Conservation (phyloP, 2,113 vertebrate species). For the Scopus umbretta region DNA sequence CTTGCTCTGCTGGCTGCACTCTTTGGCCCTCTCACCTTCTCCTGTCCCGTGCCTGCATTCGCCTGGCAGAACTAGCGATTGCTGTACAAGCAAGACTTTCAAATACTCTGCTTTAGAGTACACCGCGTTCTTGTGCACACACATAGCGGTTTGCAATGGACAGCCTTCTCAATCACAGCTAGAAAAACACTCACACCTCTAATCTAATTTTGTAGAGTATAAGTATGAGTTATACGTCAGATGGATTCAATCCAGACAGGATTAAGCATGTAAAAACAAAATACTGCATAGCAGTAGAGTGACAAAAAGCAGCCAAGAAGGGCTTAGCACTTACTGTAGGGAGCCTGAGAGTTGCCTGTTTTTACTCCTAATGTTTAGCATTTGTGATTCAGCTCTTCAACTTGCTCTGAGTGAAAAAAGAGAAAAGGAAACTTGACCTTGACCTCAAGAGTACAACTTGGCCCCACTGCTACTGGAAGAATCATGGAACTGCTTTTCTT, state of each 20-base stretch:
- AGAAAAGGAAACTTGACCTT: neutral
- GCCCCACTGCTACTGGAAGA: neutral
- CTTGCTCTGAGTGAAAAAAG: neutral
- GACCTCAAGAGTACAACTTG: neutral
- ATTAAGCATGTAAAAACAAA: neutral
- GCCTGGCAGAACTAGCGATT: neutral
- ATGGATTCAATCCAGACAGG: neutral
- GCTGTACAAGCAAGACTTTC: neutral
- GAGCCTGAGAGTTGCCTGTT: neutral
- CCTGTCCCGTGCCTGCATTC: neutral
- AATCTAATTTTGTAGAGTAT: neutral
- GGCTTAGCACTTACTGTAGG: neutral
- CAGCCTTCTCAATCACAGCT: neutral
- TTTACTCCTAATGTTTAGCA: neutral
- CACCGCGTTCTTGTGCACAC: rapidly evolving
- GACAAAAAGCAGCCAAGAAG: neutral
- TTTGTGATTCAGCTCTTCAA: neutral
- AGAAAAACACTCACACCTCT: neutral
- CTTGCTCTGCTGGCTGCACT: neutral
- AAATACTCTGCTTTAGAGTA: neutral
- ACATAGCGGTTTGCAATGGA: neutral
- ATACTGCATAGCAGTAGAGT: neutral
- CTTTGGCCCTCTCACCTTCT: neutral
- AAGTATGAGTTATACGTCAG: neutral
- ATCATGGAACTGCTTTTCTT: neutral